Base-by-base conservation (phyloP, 2,888 invertebrate genomes). In the Gymnosoma rotundatum region DNA sequence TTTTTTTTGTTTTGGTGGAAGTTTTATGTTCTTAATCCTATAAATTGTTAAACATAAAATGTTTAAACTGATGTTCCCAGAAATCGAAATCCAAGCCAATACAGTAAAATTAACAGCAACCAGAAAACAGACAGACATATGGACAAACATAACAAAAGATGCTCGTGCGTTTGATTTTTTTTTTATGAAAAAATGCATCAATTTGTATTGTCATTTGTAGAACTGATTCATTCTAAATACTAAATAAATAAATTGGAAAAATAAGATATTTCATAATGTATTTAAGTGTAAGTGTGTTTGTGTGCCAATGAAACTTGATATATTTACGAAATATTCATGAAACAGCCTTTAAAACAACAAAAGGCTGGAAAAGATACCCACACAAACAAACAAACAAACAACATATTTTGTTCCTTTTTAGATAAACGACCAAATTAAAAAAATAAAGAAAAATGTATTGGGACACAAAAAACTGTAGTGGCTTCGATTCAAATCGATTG, bases 321-420 rank as follows among this genome's bases (percentile, higher is more conserved):
- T 83, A 83, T 83, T 80, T 76, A 85, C 76, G 83, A 80, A 83
- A 79, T 79, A 83, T 83, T 83, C 70, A 83, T 78, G 78, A 69
- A 80, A 84, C 76, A 79, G 70, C 83, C 79, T 75, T 75, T 75
- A 75, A 67, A 60, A 69, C 61, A 73, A 63, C 56, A 66, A 82
- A n/a, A 25, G 45, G 76, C 80, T 84, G 76, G 60, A 58, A 80
- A 69, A 80, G 72, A 80, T 61, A 69, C 73, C 63, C 67, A 64
- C 36, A 32, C 56, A 64, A 18, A 52, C 63, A 73, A 36, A 21
- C 20, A 48, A 36, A 6, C 32, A 20, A 54, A 69, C 32, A 66
- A 69, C 8, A n/a, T 61, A 64, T 25, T 72, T 78, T 48, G 56
- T 48, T 64, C 48, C 20, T 48, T 36, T 21, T 38, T 36, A 48